Evolutionary conservation across 2,797 vertebrate genomes (phyloP).

Genomic region (Oreochromis grahami): DNA sequence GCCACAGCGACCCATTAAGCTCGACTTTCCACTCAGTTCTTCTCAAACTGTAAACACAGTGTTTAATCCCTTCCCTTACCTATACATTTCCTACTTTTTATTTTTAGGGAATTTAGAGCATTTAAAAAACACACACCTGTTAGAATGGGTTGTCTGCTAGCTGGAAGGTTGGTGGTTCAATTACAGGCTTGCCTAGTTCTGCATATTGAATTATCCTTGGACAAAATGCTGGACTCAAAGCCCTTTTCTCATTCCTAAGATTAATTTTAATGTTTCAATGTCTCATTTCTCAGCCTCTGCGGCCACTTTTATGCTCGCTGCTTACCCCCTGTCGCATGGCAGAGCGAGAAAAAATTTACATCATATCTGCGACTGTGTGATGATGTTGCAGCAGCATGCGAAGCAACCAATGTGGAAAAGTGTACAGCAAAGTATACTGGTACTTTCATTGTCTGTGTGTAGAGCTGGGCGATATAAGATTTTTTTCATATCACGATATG

Average conservation of each 20-base stretch:
- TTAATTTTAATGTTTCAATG: background rate
- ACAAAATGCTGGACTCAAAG: background rate
- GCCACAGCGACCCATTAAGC: slow-evolving; percentile 49
- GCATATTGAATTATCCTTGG: background rate
- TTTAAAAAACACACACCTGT: background rate
- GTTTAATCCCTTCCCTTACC: background rate
- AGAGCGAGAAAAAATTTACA: fast-evolving
- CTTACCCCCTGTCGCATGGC: background rate
- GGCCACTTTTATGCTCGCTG: background rate
- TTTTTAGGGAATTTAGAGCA: background rate
- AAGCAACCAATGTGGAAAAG: background rate
- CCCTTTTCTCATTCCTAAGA: background rate
- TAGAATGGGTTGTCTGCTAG: background rate
- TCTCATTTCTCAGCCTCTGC: background rate
- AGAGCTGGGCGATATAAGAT: too few species aligned
- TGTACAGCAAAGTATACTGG: background rate
- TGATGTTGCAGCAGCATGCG: background rate
- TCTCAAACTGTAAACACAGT: background rate
- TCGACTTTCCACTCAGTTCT: slow-evolving; percentile 37
- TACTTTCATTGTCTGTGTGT: background rate
- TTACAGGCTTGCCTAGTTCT: background rate
- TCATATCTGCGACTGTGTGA: background rate
- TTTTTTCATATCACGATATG: too few species aligned
- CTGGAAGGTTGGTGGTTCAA: background rate
- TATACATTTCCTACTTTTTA: background rate